Base-by-base conservation (phyloP, 2,113 vertebrate genomes). In the Etheostoma cragini region DNA sequence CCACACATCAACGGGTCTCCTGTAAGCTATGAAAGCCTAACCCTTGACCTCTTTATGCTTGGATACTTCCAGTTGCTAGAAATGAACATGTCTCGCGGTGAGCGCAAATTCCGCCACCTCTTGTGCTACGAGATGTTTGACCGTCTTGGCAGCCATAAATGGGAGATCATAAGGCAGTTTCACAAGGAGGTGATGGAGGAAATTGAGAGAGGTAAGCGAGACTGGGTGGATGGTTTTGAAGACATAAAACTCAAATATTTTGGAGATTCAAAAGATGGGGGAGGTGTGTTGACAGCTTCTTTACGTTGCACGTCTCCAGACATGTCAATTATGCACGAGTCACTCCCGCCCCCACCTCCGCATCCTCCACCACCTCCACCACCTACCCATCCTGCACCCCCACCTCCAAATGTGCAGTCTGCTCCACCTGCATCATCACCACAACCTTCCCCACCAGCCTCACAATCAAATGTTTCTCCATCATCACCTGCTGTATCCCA, bases 61-160 rank as follows among this genome's bases (percentile, higher is more conserved):
- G 98, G 98, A 73, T 99, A 99, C 89, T 99, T 99, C 87, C 98
- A 99, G 92, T 92, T 99, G 57, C 93, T 99, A n/a, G 98, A 99
- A 93, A 99, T 99, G 98, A 95, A 93, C 71, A 96, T 99, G 92
- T 96, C 96, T 76, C 96, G 96, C 0, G 94, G 92, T 13, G 98
- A 99, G 82, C 95, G 98, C 78, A 97, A 96, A 82, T 99, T 98
- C 82, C 96, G 98, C 19, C 98, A 99, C 93, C 94, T 99, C 47
- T 94, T 99, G 68, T 99, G 98, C 93, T 99, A 97, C 0, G 98
- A 99, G 93, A 99, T 99, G 97, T 99, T 99, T 3, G 98, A 98
- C 92, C 96, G 95, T 14, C 94, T 99, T 57, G 97, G 98, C 42
- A 97, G 95, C 86, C 96, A 97, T 87, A 96, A 95, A 13, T 99